These are phyloP conservation scores for Anguilla japonica DNA, from an alignment of 2,113 vertebrate genomes.

Conservation along the genomic window DNA sequence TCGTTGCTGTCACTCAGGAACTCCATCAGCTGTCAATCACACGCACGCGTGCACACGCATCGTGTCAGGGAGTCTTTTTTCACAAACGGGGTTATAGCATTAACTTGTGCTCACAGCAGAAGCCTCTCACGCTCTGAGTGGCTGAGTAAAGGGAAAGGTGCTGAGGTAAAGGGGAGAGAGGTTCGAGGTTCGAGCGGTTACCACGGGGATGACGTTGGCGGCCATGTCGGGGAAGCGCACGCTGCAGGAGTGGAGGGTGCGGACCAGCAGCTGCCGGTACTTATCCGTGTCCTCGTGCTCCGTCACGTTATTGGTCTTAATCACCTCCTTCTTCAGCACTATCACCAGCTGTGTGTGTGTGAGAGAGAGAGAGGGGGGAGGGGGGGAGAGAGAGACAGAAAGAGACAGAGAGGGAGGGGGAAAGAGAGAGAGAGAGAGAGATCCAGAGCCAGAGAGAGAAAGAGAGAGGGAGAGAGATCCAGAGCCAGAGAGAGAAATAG, in stretches of 20 bases:
- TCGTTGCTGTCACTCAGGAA: constrained; percentile 96
- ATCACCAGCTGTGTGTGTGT: constrained; percentile 82
- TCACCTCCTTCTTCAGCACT: constrained; percentile 98
- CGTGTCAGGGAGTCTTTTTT: no score
- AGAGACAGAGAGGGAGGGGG: constrained; percentile 11
- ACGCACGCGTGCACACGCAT: background rate
- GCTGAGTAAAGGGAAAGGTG: no score
- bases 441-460: no score
- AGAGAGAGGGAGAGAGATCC: no score
- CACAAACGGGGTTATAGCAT: no score
- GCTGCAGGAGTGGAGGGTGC: constrained; percentile 94
- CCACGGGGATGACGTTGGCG: constrained; percentile 97
- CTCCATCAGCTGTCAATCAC: constrained; percentile 86
- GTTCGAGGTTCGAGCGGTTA: constrained; percentile 58
- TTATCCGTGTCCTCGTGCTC: constrained; percentile 99
- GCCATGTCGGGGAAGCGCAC: constrained; percentile 99
- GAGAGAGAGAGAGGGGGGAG: no score
- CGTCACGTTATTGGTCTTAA: constrained; percentile 97
- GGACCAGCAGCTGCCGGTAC: constrained; percentile 92
- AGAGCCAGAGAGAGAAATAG: background rate
- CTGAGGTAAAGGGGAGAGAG: background rate
- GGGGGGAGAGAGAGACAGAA: constrained; percentile 37
- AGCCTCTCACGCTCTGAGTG: no score
- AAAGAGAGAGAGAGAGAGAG: background rate
- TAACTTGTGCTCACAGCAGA: no score